These are phyloP conservation scores for Helicorthomorpha holstii DNA, from an alignment of 1,140 invertebrate genomes.

Conservation along the genomic window DNA sequence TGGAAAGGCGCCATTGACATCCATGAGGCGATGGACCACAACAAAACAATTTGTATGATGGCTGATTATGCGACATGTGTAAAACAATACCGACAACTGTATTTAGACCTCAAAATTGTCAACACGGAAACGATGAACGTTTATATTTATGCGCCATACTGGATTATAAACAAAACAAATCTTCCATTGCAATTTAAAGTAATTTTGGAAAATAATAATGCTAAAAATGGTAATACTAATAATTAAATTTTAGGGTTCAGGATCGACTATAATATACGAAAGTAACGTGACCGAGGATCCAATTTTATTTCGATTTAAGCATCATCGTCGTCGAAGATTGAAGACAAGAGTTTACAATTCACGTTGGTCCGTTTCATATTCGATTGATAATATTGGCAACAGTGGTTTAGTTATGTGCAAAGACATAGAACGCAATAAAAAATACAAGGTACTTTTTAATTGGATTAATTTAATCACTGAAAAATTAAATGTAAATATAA, in stretches of 20 bases:
- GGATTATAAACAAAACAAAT: conserved; percentile 79
- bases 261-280: conserved; percentile 45
- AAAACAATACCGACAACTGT: conserved; percentile 42
- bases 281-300: conserved; percentile 40
- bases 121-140: conserved; percentile 40
- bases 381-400: conserved; percentile 37
- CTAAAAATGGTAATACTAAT: neutral
- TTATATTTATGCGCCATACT: conserved; percentile 64
- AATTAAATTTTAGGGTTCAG: conserved; percentile 34
- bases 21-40: conserved; percentile 46
- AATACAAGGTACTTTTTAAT: conserved; percentile 28
- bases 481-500: neutral
- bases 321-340: conserved; percentile 39
- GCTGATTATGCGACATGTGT: conserved; percentile 42
- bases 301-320: conserved; percentile 48
- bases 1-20: conserved; percentile 53
- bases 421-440: conserved; percentile 40
- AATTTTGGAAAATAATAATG: conserved; percentile 14
- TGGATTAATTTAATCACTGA: neutral
- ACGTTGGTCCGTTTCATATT: conserved; percentile 52
- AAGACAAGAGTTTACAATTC: conserved; percentile 49
- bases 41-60: conserved; percentile 39
- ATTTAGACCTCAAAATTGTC: conserved; percentile 44
- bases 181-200: conserved; percentile 59
- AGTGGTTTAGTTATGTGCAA: conserved; percentile 50